A percentile compares a stretch with the other conserved stretches of the same genome.
Conservation (phyloP, 2,888 invertebrate species). For the Parnassius apollo region DNA sequence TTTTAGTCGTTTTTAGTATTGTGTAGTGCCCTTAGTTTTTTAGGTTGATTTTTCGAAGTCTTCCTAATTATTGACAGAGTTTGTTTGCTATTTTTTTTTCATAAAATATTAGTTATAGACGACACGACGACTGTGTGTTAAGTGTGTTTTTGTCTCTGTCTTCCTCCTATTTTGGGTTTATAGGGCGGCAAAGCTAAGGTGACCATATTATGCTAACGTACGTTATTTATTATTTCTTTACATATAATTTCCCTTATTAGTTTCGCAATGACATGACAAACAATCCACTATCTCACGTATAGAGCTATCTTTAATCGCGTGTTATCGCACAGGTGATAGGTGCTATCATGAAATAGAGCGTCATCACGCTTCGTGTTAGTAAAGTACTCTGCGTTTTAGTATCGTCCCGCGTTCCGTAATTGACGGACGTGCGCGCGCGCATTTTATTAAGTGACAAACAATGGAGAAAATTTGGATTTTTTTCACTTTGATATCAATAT, state of each 20-base stretch:
- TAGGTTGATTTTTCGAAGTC: too few relatives aligned
- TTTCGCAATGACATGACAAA: neutral
- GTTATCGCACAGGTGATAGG: slow-evolving; percentile 2
- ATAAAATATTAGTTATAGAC: too few relatives aligned
- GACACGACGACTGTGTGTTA: too few relatives aligned
- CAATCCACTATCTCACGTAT: slow-evolving; percentile 1
- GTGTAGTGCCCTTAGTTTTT: too few relatives aligned
- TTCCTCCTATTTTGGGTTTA: too few relatives aligned
- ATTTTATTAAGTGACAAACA: slow-evolving; percentile 2
- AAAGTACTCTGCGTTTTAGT: neutral
- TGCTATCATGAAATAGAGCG: slow-evolving; percentile 2
- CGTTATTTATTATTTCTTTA: too few relatives aligned
- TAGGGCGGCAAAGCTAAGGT: too few relatives aligned
- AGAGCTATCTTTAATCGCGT: neutral
- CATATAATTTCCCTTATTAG: neutral
- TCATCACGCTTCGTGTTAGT: slow-evolving; percentile 2
- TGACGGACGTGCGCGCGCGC: slow-evolving; percentile 17
- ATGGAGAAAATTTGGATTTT: slow-evolving; percentile 23
- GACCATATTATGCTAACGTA: too few relatives aligned
- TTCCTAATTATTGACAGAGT: too few relatives aligned
- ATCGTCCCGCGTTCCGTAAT: slow-evolving; percentile 10
- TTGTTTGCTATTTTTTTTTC: too few relatives aligned
- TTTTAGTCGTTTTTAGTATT: too few relatives aligned
- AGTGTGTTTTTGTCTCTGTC: too few relatives aligned
- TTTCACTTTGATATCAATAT: slow-evolving; percentile 7